Base-by-base conservation (phyloP, 2,888 invertebrate genomes). In the Calliopum simillimum region DNA sequence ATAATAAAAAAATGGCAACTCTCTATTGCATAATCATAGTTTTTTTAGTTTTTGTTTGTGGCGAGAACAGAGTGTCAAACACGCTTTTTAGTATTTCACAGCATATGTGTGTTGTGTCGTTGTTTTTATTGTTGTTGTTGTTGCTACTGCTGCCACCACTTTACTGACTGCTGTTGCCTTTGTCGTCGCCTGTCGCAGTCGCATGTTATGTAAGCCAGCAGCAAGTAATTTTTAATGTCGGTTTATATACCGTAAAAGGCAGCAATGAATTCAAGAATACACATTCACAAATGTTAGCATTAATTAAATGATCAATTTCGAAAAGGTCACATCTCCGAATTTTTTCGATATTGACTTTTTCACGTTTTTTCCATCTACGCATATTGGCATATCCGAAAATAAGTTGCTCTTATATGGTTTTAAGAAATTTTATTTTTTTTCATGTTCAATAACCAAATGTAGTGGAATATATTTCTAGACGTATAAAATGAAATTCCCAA, bases 1-100 rank as follows among this genome's bases (percentile, higher is more conserved):
- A 12, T 5, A 58, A 16, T 25, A 49, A 49, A 33, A 63, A 49
- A 14, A 47, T 63, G 63, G 63, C 63, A 46, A 21, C 46, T 25
- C 46, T 25, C 63, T 63, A 12, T 63, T 63, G 47, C 63, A 49
- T 25, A 49, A 63, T 63, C 63, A 63, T n/a, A 41, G 14, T 58
- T n/a, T 58, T 43, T 53, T n/a, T n/a, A n/a, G 33, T n/a, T 41
- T 14, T 43, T 77, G 75, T 75, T 73, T 76, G 75, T 63, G 25
- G 64, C 47, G 21, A 33, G 33, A 33, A 33, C 33, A 33, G 33
- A 33, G 33, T 33, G 33, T 33, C 33, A 33, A 33, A 33, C 33
- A 33, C 33, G 33, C 33, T 33, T 55, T 25, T 55, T 25, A 55
- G 43, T 33, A 23, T 58, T 16, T 33, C 33, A 8, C 8, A 33